These are phyloP conservation scores for Psammodynastes pulverulentus DNA, from an alignment of 2,113 vertebrate genomes.

Conservation along the genomic window DNA sequence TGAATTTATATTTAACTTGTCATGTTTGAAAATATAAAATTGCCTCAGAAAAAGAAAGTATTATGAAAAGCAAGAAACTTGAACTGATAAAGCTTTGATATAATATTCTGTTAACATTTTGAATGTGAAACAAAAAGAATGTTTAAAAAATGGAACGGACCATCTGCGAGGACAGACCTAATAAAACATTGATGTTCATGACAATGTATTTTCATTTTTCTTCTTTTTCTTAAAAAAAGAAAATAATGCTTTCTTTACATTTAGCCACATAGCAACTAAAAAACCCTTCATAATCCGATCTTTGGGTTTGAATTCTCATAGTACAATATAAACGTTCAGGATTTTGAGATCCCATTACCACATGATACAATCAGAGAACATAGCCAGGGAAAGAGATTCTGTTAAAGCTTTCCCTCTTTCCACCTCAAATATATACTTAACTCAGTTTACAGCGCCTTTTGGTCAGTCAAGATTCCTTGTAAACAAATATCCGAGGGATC, in stretches of 20 bases:
- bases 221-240: neutral
- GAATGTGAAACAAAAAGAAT: conserved; percentile 51
- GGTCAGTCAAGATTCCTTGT: conserved; percentile 95
- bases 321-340: conserved; percentile 40
- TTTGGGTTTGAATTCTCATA: conserved; percentile 60
- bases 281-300: conserved; percentile 55
- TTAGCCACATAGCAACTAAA: conserved; percentile 41
- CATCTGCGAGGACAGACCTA: conserved; percentile 65
- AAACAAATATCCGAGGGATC: conserved; percentile 91
- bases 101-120: conserved; percentile 70
- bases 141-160: conserved; percentile 59
- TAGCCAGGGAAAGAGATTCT: conserved; percentile 56
- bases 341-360: conserved; percentile 39
- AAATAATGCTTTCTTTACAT: conserved; percentile 45
- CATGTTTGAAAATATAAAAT: conserved; percentile 93
- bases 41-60: conserved; percentile 84
- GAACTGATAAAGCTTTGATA: conserved; percentile 83
- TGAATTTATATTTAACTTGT: conserved; percentile 98
- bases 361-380: conserved; percentile 45
- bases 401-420: conserved; percentile 59
- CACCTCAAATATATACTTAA: conserved; percentile 58
- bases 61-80: conserved; percentile 84
- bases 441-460: conserved; percentile 79
- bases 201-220: conserved; percentile 22
- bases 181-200: conserved; percentile 28